phyloP scores from a whole-genome alignment of 2,113 vertebrate genomes.

The Meriones unguiculatus region DNA sequence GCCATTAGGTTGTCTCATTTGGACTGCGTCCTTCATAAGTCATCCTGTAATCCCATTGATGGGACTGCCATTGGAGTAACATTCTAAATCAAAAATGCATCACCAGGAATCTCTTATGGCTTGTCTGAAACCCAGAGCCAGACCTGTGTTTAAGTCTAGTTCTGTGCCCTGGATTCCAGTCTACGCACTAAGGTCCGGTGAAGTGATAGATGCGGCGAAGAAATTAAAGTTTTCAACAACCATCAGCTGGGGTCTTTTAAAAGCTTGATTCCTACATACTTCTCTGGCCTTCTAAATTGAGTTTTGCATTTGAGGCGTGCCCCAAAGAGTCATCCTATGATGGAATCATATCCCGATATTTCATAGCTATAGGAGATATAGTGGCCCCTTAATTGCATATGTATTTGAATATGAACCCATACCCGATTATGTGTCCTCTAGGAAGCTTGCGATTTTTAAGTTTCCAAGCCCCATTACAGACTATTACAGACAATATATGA shows the following conservation, averaged over 20 bases:
- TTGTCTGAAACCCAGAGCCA: not conserved
- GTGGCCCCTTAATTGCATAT: not conserved
- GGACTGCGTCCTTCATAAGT: not conserved
- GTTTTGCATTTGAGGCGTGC: not conserved
- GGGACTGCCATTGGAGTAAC: not conserved
- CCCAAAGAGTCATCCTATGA: not conserved
- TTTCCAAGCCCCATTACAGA: not conserved
- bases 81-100: not conserved
- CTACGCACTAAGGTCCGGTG: not conserved
- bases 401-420: not conserved
- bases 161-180: not conserved
- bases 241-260: not conserved
- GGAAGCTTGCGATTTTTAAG: not conserved
- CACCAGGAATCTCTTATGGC: not conserved
- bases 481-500: slow-evolving; percentile 5
- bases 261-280: not conserved
- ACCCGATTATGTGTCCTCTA: not conserved
- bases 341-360: not conserved
- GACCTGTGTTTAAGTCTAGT: not conserved
- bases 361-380: not conserved
- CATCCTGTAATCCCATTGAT: not conserved
- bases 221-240: not conserved
- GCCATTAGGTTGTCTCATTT: not conserved
- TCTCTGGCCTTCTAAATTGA: not conserved
- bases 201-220: not conserved